These are phyloP conservation scores for Acanthis flammea DNA, from an alignment of 2,797 vertebrate species.

Conservation along the genomic window DNA sequence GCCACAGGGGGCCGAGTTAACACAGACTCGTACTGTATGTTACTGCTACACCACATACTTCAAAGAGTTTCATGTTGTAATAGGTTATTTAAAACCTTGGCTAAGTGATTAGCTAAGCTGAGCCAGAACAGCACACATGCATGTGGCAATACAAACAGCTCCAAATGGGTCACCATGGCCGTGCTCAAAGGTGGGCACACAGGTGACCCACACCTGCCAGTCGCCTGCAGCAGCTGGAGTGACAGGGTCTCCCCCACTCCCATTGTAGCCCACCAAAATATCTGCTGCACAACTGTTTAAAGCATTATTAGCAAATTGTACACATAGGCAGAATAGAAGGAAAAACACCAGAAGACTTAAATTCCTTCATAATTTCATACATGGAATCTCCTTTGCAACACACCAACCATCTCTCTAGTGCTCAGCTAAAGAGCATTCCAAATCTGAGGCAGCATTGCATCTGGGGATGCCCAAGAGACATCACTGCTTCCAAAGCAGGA, in stretches of 20 bases:
- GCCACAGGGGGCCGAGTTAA: not conserved
- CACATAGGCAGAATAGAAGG: not conserved
- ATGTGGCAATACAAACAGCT: not conserved
- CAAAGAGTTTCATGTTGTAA: not conserved
- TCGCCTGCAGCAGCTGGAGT: not conserved
- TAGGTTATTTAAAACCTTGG: not conserved
- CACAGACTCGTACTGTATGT: not conserved
- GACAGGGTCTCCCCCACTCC: not conserved
- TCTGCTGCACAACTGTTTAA: not conserved
- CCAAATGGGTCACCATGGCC: not conserved
- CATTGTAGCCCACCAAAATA: fast-evolving
- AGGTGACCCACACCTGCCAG: not conserved
- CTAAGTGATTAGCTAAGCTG: not conserved
- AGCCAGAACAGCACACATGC: not conserved
- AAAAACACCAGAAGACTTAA: not conserved
- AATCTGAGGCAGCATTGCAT: not conserved
- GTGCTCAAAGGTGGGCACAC: not conserved
- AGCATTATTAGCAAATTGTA: not conserved
- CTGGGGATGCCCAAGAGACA: not conserved
- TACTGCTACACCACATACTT: not conserved
- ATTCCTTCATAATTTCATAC: not conserved
- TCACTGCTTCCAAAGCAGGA: not conserved
- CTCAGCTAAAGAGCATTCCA: not conserved
- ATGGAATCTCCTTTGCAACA: not conserved
- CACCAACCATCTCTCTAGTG: not conserved